phyloP scores from a whole-genome alignment of 2,797 vertebrate species.

The Astyanax mexicanus region DNA sequence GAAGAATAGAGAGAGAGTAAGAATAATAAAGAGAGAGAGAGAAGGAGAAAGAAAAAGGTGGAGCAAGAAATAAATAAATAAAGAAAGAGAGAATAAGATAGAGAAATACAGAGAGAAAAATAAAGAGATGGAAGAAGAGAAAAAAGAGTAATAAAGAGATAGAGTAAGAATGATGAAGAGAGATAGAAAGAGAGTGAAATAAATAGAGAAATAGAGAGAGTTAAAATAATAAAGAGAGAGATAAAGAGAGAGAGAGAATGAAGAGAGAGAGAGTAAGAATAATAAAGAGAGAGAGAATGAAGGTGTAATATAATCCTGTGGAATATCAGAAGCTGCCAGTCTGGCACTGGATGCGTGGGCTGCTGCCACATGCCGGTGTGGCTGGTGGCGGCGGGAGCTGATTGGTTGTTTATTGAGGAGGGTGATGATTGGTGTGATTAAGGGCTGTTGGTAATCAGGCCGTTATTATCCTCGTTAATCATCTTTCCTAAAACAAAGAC shows the following conservation, averaged over 20 bases:
- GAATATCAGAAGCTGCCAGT: not conserved
- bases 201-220: not conserved
- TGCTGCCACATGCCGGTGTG: conserved; percentile 52
- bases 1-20: not conserved
- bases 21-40: too few species aligned
- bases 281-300: not conserved
- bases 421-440: conserved; percentile 87
- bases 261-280: not conserved
- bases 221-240: not conserved
- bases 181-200: too few species aligned
- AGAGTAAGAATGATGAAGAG: too few species aligned
- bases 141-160: too few species aligned
- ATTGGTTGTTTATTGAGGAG: conserved; percentile 91
- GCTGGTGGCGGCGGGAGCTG: conserved; percentile 83
- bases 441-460: conserved; percentile 89
- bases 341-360: conserved; percentile 42
- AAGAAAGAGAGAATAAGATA: too few species aligned
- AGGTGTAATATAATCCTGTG: not conserved
- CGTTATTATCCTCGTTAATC: conserved; percentile 93
- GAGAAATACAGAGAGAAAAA: too few species aligned
- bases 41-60: too few species aligned
- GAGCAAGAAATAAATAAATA: too few species aligned
- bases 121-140: too few species aligned
- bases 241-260: not conserved
- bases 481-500: conserved; percentile 86